Conservation (phyloP, 2,113 vertebrate species). For the Tragelaphus strepsiceros region DNA sequence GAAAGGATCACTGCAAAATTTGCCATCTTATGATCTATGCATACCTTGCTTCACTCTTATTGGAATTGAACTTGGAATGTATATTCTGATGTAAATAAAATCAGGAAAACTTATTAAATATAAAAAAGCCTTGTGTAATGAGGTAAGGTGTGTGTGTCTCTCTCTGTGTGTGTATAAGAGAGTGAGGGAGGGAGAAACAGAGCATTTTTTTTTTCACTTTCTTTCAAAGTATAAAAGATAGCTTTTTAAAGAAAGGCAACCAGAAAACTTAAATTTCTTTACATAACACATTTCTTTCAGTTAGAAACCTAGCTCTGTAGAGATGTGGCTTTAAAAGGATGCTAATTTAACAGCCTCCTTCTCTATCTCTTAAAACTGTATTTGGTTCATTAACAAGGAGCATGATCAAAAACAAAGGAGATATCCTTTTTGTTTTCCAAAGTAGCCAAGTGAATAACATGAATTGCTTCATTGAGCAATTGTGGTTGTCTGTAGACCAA, state of each 20-base stretch:
- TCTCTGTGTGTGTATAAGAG: neutral
- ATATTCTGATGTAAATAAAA: slow-evolving; percentile 29
- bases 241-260: neutral
- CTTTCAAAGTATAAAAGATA: neutral
- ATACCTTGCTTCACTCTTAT: slow-evolving; percentile 15
- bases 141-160: neutral
- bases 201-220: neutral
- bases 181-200: neutral
- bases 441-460: neutral
- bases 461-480: neutral
- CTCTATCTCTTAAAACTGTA: neutral
- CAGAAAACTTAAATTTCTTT: neutral
- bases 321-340: neutral
- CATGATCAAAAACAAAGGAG: neutral
- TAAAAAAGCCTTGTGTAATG: neutral
- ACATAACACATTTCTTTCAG: neutral
- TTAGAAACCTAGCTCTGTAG: neutral
- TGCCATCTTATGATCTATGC: slow-evolving; percentile 24
- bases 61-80: slow-evolving; percentile 6
- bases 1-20: slow-evolving; percentile 67
- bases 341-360: neutral
- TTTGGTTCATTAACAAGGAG: neutral
- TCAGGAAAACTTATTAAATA: neutral
- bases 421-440: neutral
- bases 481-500: neutral